Evolutionary conservation across 2,113 vertebrate species (phyloP).

Genomic region (Eulacestoma nigropectus): DNA sequence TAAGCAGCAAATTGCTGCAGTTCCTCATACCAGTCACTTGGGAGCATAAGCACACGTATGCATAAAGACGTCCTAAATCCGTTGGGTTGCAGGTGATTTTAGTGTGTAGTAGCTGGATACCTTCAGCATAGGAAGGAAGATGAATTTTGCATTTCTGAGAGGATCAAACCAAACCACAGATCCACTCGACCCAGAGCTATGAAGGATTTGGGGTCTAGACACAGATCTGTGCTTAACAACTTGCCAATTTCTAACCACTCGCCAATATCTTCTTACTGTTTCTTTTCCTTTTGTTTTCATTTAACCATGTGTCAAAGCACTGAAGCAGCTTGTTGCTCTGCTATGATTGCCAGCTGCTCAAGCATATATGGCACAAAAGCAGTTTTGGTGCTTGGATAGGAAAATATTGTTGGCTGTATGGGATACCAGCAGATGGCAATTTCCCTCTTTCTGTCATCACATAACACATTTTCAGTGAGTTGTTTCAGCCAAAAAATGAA

Average conservation of each 20-base stretch:
- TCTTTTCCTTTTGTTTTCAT: slow-evolving; percentile 2
- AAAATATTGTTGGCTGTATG: slow-evolving; percentile 33
- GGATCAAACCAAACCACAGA: not conserved
- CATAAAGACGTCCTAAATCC: rapidly evolving
- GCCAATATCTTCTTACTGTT: not conserved
- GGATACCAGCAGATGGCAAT: slow-evolving; percentile 36
- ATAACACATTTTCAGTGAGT: not conserved
- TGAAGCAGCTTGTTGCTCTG: not conserved
- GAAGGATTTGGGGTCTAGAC: not conserved
- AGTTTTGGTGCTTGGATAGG: not conserved
- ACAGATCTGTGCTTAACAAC: not conserved
- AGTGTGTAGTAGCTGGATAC: not conserved
- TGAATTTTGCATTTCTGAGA: not conserved
- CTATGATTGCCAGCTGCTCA: not conserved
- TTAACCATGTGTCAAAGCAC: not conserved
- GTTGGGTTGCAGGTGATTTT: not conserved
- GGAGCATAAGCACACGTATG: not conserved
- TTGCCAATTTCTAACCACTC: not conserved
- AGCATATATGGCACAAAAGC: not conserved
- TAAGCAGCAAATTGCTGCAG: not conserved
- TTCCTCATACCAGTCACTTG: not conserved
- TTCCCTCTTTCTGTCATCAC: slow-evolving; percentile 33
- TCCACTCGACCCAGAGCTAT: rapidly evolving
- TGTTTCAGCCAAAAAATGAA: slow-evolving; percentile 10
- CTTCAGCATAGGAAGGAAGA: not conserved